Percentiles rank a stretch among this genome's conserved stretches.
Conservation (phyloP, 2,888 invertebrate species). For the Sinopyrophorus schimmeli region DNA sequence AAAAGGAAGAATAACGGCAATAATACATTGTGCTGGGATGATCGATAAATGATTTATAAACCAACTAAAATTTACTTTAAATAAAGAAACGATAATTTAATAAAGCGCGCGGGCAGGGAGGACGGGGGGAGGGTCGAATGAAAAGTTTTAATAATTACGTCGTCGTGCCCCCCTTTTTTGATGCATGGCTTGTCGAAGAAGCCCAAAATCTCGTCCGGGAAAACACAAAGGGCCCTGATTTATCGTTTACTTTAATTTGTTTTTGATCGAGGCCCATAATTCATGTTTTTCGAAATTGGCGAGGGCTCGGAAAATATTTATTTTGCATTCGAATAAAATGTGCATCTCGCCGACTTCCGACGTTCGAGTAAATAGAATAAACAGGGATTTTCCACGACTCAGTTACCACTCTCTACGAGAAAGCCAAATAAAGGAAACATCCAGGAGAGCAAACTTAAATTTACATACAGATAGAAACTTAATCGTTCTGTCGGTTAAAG, state of each 20-base stretch:
- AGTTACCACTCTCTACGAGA: constrained; percentile 3
- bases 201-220: constrained; percentile 25
- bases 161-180: constrained; percentile 34
- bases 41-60: constrained; percentile 39
- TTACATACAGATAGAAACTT: background rate
- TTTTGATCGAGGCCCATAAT: constrained; percentile 40
- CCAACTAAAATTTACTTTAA: constrained; percentile 30
- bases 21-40: constrained; percentile 30
- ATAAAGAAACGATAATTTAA: constrained; percentile 39
- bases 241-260: constrained; percentile 41
- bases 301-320: constrained; percentile 12
- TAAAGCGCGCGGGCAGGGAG: too few species aligned
- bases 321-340: constrained; percentile 13
- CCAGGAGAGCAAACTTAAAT: background rate
- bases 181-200: constrained; percentile 38
- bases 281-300: constrained; percentile 8
- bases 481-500: background rate
- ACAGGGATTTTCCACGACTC: constrained; percentile 11
- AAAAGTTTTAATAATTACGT: constrained; percentile 42
- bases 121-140: constrained; percentile 35
- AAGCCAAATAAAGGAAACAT: constrained; percentile 1
- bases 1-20: constrained; percentile 28
- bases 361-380: constrained; percentile 18
- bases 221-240: constrained; percentile 33
- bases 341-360: constrained; percentile 18